Conservation (phyloP, 2,888 invertebrate species). For the Calameuta idolon region DNA sequence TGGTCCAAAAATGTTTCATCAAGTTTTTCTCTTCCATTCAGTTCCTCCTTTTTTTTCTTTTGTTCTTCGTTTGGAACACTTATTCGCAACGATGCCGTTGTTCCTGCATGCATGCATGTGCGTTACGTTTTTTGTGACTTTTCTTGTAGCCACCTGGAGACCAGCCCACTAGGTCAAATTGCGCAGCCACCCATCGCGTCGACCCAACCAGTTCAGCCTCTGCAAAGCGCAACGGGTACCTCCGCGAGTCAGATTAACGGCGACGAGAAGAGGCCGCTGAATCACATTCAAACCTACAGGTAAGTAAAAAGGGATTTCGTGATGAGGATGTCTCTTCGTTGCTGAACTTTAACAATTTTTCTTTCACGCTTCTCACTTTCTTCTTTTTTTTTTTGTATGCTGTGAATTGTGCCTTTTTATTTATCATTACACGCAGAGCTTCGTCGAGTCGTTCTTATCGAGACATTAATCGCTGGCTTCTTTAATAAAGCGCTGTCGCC, state of each 20-base stretch:
- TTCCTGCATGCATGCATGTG: slow-evolving; percentile 37
- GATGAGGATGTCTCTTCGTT: background rate
- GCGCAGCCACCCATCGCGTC: slow-evolving; percentile 37
- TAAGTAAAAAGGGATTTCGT: slow-evolving; percentile 60
- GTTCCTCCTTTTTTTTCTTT: background rate
- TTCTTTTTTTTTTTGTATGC: slow-evolving; percentile 1
- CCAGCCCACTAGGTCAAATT: slow-evolving; percentile 45
- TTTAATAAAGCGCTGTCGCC: background rate
- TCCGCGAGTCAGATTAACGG: slow-evolving; percentile 67
- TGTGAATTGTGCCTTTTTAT: background rate
- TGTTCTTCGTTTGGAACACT: background rate
- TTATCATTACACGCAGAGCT: background rate
- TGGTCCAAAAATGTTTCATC: background rate
- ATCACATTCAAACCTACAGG: slow-evolving; percentile 83
- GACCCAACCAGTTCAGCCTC: slow-evolving; percentile 47
- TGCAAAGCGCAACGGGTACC: slow-evolving; percentile 44
- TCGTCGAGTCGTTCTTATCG: background rate
- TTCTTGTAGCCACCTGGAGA: slow-evolving; percentile 58
- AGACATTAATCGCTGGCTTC: background rate
- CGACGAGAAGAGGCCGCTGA: slow-evolving; percentile 76
- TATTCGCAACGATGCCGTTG: background rate
- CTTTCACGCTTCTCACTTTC: slow-evolving; percentile 2
- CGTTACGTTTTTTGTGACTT: slow-evolving; percentile 35
- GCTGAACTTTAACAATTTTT: slow-evolving; percentile 14
- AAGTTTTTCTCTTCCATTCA: background rate